Evolutionary conservation across 2,797 vertebrate genomes (phyloP).

Genomic region (Danionella dracula): DNA sequence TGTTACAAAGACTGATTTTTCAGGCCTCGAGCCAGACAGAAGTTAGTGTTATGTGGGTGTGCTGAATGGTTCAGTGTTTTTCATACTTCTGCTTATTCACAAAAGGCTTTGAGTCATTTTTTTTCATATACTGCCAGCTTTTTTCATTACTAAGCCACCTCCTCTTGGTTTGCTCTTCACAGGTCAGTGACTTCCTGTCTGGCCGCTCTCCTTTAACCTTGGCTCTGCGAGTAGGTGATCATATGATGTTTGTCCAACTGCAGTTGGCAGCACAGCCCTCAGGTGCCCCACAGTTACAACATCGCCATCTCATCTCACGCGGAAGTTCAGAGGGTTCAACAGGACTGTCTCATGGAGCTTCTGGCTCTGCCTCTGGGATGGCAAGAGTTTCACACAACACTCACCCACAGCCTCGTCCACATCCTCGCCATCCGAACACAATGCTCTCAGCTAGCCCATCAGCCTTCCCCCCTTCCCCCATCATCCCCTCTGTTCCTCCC

Average conservation of each 20-base stretch:
- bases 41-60: slow-evolving; percentile 69
- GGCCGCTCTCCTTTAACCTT: slow-evolving; percentile 92
- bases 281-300: slow-evolving; percentile 77
- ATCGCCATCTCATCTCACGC: slow-evolving; percentile 82
- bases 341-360: slow-evolving; percentile 58
- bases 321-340: slow-evolving; percentile 62
- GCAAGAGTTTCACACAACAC: slow-evolving; percentile 38
- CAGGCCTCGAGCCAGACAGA: slow-evolving; percentile 69
- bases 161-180: slow-evolving; percentile 59
- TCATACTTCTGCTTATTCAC: slow-evolving; percentile 31
- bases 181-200: slow-evolving; percentile 97
- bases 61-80: slow-evolving; percentile 59
- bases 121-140: slow-evolving; percentile 18
- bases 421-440: slow-evolving; percentile 47
- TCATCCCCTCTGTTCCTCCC: slow-evolving; percentile 67
- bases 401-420: slow-evolving; percentile 54
- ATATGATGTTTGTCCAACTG: slow-evolving; percentile 94
- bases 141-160: slow-evolving; percentile 35
- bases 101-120: slow-evolving; percentile 19
- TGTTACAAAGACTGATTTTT: slow-evolving; percentile 70
- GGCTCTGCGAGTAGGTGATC: slow-evolving; percentile 89
- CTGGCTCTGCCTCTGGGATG: slow-evolving; percentile 26
- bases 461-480: slow-evolving; percentile 47
- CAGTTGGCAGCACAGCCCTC: slow-evolving; percentile 89
- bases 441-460: slow-evolving; percentile 55